Conservation (phyloP, 2,113 vertebrate species). For the Benitochromis conjunctus region DNA sequence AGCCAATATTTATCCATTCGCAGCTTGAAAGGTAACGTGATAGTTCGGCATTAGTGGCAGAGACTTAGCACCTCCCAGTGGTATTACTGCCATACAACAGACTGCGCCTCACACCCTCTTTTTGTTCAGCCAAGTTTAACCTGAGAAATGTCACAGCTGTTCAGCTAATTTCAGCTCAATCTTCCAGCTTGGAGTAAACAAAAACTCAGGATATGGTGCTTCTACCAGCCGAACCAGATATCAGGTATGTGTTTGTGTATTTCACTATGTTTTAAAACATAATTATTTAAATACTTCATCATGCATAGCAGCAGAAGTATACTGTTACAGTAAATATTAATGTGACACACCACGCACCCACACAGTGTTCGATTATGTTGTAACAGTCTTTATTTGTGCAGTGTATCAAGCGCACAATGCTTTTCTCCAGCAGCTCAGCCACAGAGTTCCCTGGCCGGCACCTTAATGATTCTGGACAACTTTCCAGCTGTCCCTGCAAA, state of each 20-base stretch:
- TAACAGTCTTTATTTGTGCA: no score
- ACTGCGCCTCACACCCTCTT: neutral
- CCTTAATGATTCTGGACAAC: no score
- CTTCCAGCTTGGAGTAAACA: conserved; percentile 50
- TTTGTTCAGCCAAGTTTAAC: neutral
- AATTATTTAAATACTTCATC: neutral
- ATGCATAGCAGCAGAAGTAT: no score
- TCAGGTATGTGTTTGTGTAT: conserved; percentile 25
- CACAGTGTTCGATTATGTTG: no score
- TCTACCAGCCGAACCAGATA: conserved; percentile 48
- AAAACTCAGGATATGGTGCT: conserved; percentile 33
- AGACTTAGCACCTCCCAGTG: conserved; percentile 38
- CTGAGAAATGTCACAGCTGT: neutral
- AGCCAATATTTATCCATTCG: neutral
- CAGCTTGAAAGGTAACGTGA: neutral
- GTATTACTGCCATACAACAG: conserved; percentile 14
- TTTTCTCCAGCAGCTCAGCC: no score
- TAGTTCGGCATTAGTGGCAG: neutral
- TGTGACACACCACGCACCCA: no score
- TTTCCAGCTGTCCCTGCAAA: no score
- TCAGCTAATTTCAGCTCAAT: neutral
- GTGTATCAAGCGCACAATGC: no score
- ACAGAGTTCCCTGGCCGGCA: no score
- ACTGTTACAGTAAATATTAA: no score
- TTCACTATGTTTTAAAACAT: neutral